Evolutionary conservation across 2,888 invertebrate species (phyloP).

Genomic region (Drosophila phalerata): DNA sequence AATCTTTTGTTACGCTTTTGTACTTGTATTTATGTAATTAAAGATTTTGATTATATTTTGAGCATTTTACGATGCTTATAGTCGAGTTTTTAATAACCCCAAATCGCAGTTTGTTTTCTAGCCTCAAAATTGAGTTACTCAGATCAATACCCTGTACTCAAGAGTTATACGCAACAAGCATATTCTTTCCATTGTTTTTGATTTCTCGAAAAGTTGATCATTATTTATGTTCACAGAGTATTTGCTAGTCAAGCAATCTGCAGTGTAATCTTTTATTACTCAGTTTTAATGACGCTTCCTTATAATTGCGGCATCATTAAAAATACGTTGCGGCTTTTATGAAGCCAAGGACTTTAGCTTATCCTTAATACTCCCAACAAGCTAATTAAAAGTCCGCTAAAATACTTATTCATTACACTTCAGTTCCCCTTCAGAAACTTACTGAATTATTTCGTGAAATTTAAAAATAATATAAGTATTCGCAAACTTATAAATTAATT

Average conservation of each 20-base stretch:
- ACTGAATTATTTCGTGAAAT: background rate
- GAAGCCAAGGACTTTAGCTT: slow-evolving; percentile 22
- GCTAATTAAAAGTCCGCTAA: slow-evolving; percentile 33
- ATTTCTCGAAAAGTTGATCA: background rate
- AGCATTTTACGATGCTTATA: slow-evolving; percentile 29
- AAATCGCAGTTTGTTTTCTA: slow-evolving; percentile 14
- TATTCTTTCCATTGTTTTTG: background rate
- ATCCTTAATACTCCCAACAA: slow-evolving; percentile 23
- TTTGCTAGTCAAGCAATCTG: background rate
- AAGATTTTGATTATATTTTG: slow-evolving; percentile 43
- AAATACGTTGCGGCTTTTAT: slow-evolving; percentile 34
- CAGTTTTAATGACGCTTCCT: slow-evolving; percentile 17
- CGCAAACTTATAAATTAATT: slow-evolving; percentile 7
- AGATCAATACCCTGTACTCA: slow-evolving; percentile 15
- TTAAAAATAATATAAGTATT: background rate
- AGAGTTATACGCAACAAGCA: background rate
- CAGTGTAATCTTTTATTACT: slow-evolving; percentile 9
- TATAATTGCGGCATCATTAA: slow-evolving; percentile 38
- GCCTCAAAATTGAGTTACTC: slow-evolving; percentile 10
- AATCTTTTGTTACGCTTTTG: slow-evolving; percentile 1
- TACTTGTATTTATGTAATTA: slow-evolving; percentile 39
- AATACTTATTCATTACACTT: slow-evolving; percentile 11
- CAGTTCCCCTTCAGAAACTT: background rate
- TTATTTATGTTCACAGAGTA: slow-evolving; percentile 8
- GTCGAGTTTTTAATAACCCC: slow-evolving; percentile 39